Conservation (phyloP, 2,113 vertebrate genomes). For the Chauna torquata region DNA sequence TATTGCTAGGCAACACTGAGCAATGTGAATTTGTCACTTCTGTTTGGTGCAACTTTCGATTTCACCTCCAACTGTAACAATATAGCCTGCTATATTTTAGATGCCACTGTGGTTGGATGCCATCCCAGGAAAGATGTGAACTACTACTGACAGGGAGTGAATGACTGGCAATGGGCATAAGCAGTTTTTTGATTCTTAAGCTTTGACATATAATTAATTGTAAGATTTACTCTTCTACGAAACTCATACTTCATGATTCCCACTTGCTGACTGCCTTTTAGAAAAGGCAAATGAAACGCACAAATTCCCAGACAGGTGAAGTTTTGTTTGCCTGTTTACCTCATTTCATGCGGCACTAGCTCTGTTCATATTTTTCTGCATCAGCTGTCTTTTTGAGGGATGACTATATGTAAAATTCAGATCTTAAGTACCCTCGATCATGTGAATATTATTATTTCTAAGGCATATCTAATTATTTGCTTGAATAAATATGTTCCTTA, state of each 20-base stretch:
- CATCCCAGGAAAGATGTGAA: conserved; percentile 86
- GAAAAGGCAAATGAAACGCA: conserved; percentile 14
- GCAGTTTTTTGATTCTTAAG: conserved; percentile 81
- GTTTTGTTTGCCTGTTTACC: conserved; percentile 14
- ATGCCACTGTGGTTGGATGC: conserved; percentile 83
- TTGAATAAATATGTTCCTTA: background rate
- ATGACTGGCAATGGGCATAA: conserved; percentile 83
- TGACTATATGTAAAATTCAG: background rate
- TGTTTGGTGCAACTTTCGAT: conserved; percentile 83
- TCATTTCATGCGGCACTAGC: background rate
- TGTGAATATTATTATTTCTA: background rate
- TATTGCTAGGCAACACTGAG: conserved; percentile 86
- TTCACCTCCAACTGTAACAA: conserved; percentile 86
- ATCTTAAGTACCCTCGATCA: background rate
- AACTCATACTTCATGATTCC: conserved; percentile 43
- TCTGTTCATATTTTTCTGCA: background rate
- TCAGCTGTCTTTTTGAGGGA: background rate
- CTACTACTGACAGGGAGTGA: conserved; percentile 83
- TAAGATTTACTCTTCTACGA: conserved; percentile 75
- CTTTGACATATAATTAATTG: conserved; percentile 81
- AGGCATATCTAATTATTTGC: background rate
- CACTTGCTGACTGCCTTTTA: conserved; percentile 68
- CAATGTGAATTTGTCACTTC: conserved; percentile 85
- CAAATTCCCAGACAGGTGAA: conserved; percentile 26
- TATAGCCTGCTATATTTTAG: conserved; percentile 83